Evolutionary conservation across 2,797 vertebrate genomes (phyloP).

Genomic region (Myotis findleyi): DNA sequence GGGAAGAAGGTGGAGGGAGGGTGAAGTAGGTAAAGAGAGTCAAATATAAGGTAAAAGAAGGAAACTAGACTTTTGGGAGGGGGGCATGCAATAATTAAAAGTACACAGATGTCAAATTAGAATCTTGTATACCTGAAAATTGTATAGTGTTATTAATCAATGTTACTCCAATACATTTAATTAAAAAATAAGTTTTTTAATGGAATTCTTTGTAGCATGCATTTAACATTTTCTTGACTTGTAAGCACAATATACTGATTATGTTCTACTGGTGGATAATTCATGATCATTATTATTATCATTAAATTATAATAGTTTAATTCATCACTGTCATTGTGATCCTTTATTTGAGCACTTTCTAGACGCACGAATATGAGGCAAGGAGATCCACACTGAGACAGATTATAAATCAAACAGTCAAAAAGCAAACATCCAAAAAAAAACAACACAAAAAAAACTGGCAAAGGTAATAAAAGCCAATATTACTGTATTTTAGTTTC

Average conservation of each 20-base stretch:
- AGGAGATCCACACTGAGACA: constrained; percentile 1
- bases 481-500: background rate
- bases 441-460: background rate
- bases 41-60: background rate
- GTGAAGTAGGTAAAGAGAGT: background rate
- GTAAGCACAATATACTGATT: background rate
- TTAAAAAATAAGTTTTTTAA: background rate
- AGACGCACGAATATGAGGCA: background rate
- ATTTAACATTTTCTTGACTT: constrained; percentile 4
- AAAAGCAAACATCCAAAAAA: constrained; percentile 19
- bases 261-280: background rate
- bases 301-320: constrained; percentile 38
- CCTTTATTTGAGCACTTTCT: constrained; percentile 26
- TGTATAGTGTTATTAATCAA: background rate
- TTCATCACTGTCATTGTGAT: background rate
- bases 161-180: background rate
- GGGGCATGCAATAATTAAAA: background rate
- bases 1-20: background rate
- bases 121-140: background rate
- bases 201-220: constrained; percentile 19
- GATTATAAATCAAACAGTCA: background rate
- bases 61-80: background rate
- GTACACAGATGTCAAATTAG: background rate
- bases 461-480: constrained; percentile 24
- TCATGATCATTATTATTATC: background rate